Evolutionary conservation across 2,888 invertebrate genomes (phyloP).

Genomic region (Mythimna lalbum): DNA sequence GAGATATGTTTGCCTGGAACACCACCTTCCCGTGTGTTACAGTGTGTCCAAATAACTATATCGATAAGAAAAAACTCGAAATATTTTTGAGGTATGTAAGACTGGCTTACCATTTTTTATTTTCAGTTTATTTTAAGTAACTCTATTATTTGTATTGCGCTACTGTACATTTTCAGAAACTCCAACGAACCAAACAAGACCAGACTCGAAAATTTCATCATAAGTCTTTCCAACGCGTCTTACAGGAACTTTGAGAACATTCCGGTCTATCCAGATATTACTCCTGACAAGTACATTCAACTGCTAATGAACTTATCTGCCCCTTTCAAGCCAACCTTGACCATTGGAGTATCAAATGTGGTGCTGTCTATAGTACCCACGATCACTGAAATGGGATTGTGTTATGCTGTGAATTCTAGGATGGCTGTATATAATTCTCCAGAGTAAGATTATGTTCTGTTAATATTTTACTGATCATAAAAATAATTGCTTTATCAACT

Average conservation of each 20-base stretch:
- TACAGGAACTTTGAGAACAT: constrained; percentile 91
- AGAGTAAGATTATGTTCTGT: constrained; percentile 82
- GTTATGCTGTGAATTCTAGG: constrained; percentile 93
- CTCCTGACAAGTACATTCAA: constrained; percentile 90
- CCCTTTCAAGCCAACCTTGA: constrained; percentile 86
- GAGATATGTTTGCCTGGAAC: constrained; percentile 93
- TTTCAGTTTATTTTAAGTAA: no score
- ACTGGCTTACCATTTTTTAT: not conserved
- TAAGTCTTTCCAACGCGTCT: constrained; percentile 89
- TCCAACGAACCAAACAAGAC: constrained; percentile 86
- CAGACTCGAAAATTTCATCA: constrained; percentile 89
- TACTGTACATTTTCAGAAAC: constrained; percentile 70
- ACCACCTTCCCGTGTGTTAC: constrained; percentile 93
- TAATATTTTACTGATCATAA: not conserved
- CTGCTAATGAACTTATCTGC: constrained; percentile 89
- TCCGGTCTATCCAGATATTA: constrained; percentile 89
- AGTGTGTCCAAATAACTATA: constrained; percentile 91
- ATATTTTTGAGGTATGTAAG: constrained; percentile 88
- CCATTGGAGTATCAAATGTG: constrained; percentile 90
- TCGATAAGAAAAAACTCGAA: constrained; percentile 89
- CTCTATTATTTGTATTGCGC: no score
- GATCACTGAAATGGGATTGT: constrained; percentile 93
- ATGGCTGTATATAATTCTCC: constrained; percentile 91
- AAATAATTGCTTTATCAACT: not conserved
- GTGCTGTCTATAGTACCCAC: constrained; percentile 90